Evolutionary conservation across 2,888 invertebrate genomes (phyloP).

Genomic region (Ophioninae sp.): DNA sequence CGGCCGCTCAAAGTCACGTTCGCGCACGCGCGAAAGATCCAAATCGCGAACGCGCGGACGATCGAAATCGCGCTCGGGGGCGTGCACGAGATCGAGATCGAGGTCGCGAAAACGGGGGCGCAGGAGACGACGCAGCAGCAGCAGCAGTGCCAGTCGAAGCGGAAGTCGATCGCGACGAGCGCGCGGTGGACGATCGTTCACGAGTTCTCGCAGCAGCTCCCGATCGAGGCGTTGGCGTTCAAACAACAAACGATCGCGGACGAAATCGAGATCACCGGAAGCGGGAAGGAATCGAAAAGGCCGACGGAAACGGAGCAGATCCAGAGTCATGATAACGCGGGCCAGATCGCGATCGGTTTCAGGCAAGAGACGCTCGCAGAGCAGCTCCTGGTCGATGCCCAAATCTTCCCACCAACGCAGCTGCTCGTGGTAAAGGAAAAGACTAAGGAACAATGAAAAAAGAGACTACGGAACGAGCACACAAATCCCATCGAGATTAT

Average conservation of each 20-base stretch:
- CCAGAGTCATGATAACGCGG: constrained; percentile 72
- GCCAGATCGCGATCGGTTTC: constrained; percentile 72
- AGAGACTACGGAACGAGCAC: not conserved
- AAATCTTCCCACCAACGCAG: constrained; percentile 78
- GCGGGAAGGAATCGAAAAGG: constrained; percentile 56
- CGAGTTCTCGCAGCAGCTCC: constrained; percentile 72
- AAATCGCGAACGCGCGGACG: constrained; percentile 70
- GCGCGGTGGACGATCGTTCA: constrained; percentile 72
- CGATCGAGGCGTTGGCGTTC: constrained; percentile 59
- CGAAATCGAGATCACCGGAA: constrained; percentile 66
- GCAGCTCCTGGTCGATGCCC: constrained; percentile 85
- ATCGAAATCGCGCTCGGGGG: constrained; percentile 63
- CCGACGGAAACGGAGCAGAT: constrained; percentile 68
- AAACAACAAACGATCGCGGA: constrained; percentile 62
- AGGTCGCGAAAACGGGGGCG: constrained; percentile 61
- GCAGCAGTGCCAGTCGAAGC: constrained; percentile 32
- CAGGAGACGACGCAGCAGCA: constrained; percentile 59
- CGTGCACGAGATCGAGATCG: constrained; percentile 67
- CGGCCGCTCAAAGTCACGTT: constrained; percentile 68
- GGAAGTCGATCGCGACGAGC: constrained; percentile 71
- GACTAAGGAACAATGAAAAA: constrained; percentile 46
- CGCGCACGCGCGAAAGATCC: constrained; percentile 67
- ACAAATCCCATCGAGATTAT: constrained; percentile 2
- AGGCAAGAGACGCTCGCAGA: constrained; percentile 78
- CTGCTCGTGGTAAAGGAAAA: constrained; percentile 83